Evolutionary conservation across 2,888 invertebrate genomes (phyloP), one percentile per base, ranked within the genome.

Genomic region (Athetis lepigone): DNA sequence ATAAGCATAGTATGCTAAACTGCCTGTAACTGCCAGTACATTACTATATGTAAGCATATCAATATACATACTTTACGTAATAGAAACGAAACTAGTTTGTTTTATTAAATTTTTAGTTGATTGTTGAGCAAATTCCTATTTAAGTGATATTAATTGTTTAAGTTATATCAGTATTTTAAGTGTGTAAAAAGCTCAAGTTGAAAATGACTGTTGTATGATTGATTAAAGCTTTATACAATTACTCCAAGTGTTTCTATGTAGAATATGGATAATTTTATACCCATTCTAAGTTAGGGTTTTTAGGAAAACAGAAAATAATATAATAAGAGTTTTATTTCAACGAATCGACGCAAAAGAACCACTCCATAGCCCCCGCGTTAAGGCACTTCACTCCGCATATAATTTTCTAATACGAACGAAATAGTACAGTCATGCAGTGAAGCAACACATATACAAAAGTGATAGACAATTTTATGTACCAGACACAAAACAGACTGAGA

Each of bases 341-440:
- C 70, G 45, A 70, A 76, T 62, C 66, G 54, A 72, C 69, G 69
- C 72, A 79, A 79, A 77, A 58, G 52, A 79, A 75, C 56, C 69
- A 69, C 68, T 74, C 66, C 68, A 64, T 51, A 62, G 76, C 77
- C 84, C 80, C 77, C 71, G 54, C 54, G 58, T 77, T 84, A 85
- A 85, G 85, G 85, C 85, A 85, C 85, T 85, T 83, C 78, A 75
- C 81, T 76, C 77, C 79, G 75, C 77, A 70, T 72, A 71, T 74
- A 69, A 65, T 36, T 57, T 65, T 47, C 49, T 63, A 62, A 49
- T 51, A 68, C 43, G 61, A 72, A 57, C 43, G 9, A 64, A 58
- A 73, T 29, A 16, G 27, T 51, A 64, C 61, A 46, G 51, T 58
- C 36, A 42, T 29, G 33, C 40, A 54, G 13, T 61, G 47, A 67